Evolutionary conservation across 2,888 invertebrate genomes (phyloP).

Genomic region (Sphaeridia pumilis): DNA sequence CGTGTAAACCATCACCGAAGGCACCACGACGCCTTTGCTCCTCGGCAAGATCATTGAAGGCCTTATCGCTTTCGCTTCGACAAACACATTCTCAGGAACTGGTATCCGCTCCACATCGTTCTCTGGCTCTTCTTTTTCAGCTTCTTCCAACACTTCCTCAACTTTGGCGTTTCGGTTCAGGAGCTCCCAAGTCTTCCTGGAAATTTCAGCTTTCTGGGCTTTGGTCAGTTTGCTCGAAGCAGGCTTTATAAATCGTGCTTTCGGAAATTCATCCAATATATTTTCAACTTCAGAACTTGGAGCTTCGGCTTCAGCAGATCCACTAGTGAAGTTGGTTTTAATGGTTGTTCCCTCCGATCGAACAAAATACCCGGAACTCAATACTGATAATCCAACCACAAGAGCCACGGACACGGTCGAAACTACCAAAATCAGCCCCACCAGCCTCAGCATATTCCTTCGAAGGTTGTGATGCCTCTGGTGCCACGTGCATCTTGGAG

Average conservation of each 20-base stretch:
- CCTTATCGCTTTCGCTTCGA: no score
- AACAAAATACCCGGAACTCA: no score
- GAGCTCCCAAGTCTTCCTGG: slow-evolving; percentile 33
- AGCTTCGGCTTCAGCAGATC: no score
- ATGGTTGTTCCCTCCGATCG: no score
- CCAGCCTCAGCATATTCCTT: not conserved
- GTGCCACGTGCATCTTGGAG: not conserved
- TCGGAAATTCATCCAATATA: no score
- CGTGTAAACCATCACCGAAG: slow-evolving; percentile 33
- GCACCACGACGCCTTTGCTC: slow-evolving; percentile 24
- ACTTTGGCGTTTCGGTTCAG: slow-evolving; percentile 25
- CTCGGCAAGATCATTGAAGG: not conserved
- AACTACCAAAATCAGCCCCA: not conserved
- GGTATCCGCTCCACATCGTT: not conserved
- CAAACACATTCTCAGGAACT: not conserved
- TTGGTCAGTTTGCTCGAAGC: slow-evolving; percentile 8
- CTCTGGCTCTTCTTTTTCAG: slow-evolving; percentile 14
- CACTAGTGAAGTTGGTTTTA: no score
- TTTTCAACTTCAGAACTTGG: no score
- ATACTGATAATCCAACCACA: not conserved
- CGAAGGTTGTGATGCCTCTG: not conserved
- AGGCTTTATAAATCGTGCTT: no score
- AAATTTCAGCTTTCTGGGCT: slow-evolving; percentile 27
- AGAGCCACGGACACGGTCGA: not conserved
- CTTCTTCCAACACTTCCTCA: no score